Evolutionary conservation across 2,113 vertebrate genomes (phyloP).

Genomic region (Columbina picui): DNA sequence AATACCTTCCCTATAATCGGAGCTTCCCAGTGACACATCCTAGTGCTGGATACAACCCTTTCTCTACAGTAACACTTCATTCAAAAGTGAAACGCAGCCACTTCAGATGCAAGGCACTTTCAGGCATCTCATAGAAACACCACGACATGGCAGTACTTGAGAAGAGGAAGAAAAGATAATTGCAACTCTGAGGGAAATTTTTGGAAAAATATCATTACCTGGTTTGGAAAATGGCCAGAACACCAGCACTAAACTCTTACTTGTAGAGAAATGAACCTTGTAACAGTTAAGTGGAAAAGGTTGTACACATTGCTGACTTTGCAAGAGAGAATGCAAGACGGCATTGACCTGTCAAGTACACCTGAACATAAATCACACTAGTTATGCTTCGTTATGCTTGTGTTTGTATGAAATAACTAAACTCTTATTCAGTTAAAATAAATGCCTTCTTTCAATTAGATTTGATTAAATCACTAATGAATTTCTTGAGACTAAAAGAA

Average conservation of each 20-base stretch:
- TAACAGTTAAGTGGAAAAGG: neutral
- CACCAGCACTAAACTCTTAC: neutral
- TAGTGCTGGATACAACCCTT: neutral
- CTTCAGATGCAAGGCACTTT: neutral
- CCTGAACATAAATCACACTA: neutral
- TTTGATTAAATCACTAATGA: neutral
- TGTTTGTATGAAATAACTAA: neutral
- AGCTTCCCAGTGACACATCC: neutral
- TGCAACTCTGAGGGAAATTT: neutral
- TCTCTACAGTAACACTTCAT: neutral
- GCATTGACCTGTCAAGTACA: neutral
- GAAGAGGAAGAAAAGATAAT: constrained; percentile 1
- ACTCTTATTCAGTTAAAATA: neutral
- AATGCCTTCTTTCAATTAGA: neutral
- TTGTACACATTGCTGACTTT: neutral
- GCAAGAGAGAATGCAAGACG: neutral
- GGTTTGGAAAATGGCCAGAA: neutral
- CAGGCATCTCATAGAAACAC: neutral
- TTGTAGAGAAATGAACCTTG: neutral
- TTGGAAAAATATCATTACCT: constrained; percentile 8
- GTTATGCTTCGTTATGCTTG: neutral
- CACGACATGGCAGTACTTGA: neutral
- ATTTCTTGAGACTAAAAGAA: neutral
- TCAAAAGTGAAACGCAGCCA: neutral
- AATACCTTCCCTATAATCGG: neutral